Evolutionary conservation across 2,888 invertebrate species (phyloP).

Genomic region (Camptogramma bilineatum): DNA sequence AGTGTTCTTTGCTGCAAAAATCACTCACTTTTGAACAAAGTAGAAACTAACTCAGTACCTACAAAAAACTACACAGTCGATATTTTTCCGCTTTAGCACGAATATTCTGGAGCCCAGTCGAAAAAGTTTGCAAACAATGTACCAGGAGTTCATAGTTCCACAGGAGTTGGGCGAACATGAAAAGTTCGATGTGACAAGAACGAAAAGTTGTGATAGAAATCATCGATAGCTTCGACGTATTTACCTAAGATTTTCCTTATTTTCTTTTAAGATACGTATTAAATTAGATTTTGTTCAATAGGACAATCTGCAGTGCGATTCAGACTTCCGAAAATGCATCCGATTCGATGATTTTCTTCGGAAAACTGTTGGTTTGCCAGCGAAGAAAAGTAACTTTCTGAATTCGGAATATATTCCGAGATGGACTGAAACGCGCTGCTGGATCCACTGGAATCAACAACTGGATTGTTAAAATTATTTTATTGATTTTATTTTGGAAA

Average conservation of each 20-base stretch:
- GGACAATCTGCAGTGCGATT: no score
- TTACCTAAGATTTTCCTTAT: not conserved
- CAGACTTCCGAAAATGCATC: no score
- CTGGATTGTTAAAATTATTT: no score
- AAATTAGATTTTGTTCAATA: no score
- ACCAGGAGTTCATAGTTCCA: constrained; percentile 38
- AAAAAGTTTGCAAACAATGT: constrained; percentile 41
- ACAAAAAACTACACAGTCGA: not conserved
- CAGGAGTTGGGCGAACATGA: constrained; percentile 34
- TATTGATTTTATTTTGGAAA: no score
- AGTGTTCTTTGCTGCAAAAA: not conserved
- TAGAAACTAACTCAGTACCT: not conserved
- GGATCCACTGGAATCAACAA: no score
- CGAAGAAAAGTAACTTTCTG: no score
- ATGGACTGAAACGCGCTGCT: no score
- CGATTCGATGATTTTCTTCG: no score
- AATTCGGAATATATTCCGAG: no score
- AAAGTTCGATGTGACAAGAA: constrained; percentile 39
- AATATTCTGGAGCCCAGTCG: constrained; percentile 14
- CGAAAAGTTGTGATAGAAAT: constrained; percentile 38
- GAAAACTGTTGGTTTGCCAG: no score
- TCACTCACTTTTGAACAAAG: not conserved
- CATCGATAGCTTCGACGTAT: not conserved
- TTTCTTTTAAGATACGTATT: no score
- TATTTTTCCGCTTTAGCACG: constrained; percentile 11